Evolutionary conservation across 2,113 vertebrate species (phyloP), one percentile per base, ranked within the genome.

Genomic region (Poecilia latipinna): DNA sequence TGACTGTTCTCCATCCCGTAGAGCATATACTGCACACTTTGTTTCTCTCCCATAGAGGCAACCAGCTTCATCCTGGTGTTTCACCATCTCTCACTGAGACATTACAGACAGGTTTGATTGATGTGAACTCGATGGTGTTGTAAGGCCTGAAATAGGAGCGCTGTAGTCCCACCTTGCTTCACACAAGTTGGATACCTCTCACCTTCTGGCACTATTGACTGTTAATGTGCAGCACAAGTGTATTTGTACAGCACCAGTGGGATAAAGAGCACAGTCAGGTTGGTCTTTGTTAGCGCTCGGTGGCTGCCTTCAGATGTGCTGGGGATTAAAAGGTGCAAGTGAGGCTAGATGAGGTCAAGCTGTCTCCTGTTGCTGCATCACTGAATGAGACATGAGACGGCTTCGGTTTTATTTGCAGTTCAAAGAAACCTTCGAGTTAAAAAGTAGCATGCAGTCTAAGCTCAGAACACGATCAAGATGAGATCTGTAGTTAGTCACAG

Each of bases 321-420:
- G 64, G n/a, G 64, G 35, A 39, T 65, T 26, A 19, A 39, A 65
- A 39, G 64, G 64, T 65, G 64, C 64, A 26, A 37, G 33, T 39
- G 24, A 37, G 35, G 35, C 64, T 39, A 39, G 64, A 65, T 65
- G 24, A 65, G 64, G 64, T 26, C 64, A 65, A 39, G 33, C 4
- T 65, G 24, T 39, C 64, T 65, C 35, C 37, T 24, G 33, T 63
- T 63, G 61, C 15, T 19, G 61, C 29, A 22, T 29, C 17, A 48
- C 44, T 48, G 44, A 17, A 48, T 48, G 44, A 48, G 44, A 19
- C 44, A 48, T 48, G 44, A 48, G 44, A 48, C 13, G 0, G 44
- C 44, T 48, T 5, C 15, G 19, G 17, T 17, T 17, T 48, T 19
- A 48, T 48, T 48, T 19, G 44, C 44, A 48, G 44, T 48, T 37